Base-by-base conservation (phyloP, 2,888 invertebrate species). In the Herminia tarsipennalis region DNA sequence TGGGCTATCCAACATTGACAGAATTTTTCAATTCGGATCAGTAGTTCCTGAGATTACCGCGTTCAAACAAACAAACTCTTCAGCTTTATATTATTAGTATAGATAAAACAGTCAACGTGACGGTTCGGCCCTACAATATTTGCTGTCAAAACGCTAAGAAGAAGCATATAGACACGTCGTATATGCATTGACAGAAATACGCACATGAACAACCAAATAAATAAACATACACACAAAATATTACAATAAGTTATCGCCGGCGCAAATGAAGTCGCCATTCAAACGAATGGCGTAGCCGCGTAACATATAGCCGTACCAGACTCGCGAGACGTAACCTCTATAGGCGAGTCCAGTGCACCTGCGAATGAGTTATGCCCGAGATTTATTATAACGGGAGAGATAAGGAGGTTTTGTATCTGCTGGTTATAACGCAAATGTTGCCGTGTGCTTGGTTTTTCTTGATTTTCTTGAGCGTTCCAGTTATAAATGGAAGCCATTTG, bases 281-380 rank as follows among this genome's bases (percentile, higher is more conserved):
- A 33, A 51, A 48, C 45, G 48, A 56, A 49, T 39, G 32, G 22
- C 12, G 30, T 34, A 49, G 41, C 43, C 41, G 44, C 34, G 48
- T 49, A 62, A 49, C 57, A 66, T 52, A 66, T 62, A 38, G 29
- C 30, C 34, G 49, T 62, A 41, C 44, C 62, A 63, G 45, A 38
- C 58, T 58, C 53, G 14, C 18, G 25, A 52, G 58, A 47, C 49
- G 39, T 47, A 66, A 66, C 63, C 67, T 62, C 38, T 49, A 62
- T 66, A 47, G 66, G 56, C 44, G 42, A 56, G 60, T 66, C 58
- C 58, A 62, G 58, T 66, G 61, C 61, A 62, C 66, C 61, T 62
- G 61, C 58, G 63, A 45, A 62, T 62, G 67, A 62, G 67, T 62
- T 57, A 66, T 57, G 39, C 34, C 21, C 0, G 37, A 62, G 46